A percentile compares a stretch with the other conserved stretches of the same genome.
Evolutionary conservation across 2,888 invertebrate species (phyloP).

Genomic region (Heliconius ethilla): DNA sequence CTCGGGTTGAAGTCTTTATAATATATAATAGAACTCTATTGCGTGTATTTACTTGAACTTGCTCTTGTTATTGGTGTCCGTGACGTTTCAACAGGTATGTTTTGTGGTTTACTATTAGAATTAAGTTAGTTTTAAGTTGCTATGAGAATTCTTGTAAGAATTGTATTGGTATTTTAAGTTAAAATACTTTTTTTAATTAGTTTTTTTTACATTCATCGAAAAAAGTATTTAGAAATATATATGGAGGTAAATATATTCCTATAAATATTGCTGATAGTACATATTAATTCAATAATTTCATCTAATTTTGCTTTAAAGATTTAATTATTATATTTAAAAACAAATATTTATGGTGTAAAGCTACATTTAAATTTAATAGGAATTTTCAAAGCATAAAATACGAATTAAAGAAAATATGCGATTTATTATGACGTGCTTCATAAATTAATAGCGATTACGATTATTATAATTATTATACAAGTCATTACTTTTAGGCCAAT

Average conservation of each 20-base stretch:
- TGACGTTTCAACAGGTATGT: slow-evolving; percentile 55
- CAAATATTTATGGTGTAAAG: background rate
- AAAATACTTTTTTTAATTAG: too few relatives aligned
- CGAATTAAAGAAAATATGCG: too few relatives aligned
- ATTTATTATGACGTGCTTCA: background rate
- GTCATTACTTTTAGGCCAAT: background rate
- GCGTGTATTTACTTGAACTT: slow-evolving; percentile 69
- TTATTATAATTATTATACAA: background rate
- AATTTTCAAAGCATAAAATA: too few relatives aligned
- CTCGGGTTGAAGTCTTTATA: slow-evolving; percentile 65
- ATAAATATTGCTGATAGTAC: background rate
- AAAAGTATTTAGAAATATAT: too few relatives aligned
- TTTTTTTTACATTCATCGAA: too few relatives aligned
- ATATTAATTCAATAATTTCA: background rate
- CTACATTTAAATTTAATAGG: background rate
- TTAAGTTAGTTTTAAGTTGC: background rate
- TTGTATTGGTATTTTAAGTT: background rate
- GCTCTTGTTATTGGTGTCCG: slow-evolving; percentile 59
- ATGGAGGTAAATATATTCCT: background rate
- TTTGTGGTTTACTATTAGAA: slow-evolving; percentile 24
- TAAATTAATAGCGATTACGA: too few relatives aligned
- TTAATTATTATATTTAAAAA: background rate
- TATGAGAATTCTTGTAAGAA: background rate
- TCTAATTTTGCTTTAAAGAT: background rate
- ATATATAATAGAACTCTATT: slow-evolving; percentile 54